Base-by-base conservation (phyloP, 2,113 vertebrate genomes). In the Syngnathoides biaculeatus region DNA sequence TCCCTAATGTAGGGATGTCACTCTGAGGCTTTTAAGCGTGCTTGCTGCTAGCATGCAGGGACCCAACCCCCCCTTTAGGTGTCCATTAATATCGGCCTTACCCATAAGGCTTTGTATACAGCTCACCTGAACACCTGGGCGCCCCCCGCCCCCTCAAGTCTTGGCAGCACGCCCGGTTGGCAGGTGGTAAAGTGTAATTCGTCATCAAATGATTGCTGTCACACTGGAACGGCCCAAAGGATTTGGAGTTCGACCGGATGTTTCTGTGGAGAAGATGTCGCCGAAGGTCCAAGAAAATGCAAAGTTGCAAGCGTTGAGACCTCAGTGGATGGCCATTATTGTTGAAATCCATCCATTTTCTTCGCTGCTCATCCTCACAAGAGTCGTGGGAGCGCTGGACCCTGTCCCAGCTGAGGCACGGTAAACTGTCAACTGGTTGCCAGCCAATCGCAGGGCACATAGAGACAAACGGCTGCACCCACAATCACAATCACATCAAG, bases 1-100 rank as follows among this genome's bases (percentile, higher is more conserved):
- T 40, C 71, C 77, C 81, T 91, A 89, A 91, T 86, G n/a, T n/a
- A 87, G 85, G 83, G 74, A 83, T 82, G 82, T 89, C 81, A 88
- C 77, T 83, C 79, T 65, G 66, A 69, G 72, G 90, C 90, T 91
- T 91, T 92, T 89, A 90, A 80, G 79, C 73, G 66, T 74, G 75
- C 87, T 85, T 87, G 83, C 83, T 87, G 83, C 83, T 86, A 86
- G 84, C 72, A 67, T 68, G 84, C 83, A 80, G 78, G 80, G 79
- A 64, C 69, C 77, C 79, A 79, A 65, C 71, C 59, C 40, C 3
- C 71, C 64, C 26, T 55, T 55, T 26, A 19, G 17, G 45, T 17
- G 17, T 14, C 17, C 45, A 47, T 47, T 47, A 47, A 17, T 24
- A 26, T 55, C 26, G 24, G 13, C 4, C 4, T 55, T 55, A 55